These are phyloP conservation scores for Poecilobothrus nobilitatus DNA, from an alignment of 2,888 invertebrate species.

Conservation along the genomic window DNA sequence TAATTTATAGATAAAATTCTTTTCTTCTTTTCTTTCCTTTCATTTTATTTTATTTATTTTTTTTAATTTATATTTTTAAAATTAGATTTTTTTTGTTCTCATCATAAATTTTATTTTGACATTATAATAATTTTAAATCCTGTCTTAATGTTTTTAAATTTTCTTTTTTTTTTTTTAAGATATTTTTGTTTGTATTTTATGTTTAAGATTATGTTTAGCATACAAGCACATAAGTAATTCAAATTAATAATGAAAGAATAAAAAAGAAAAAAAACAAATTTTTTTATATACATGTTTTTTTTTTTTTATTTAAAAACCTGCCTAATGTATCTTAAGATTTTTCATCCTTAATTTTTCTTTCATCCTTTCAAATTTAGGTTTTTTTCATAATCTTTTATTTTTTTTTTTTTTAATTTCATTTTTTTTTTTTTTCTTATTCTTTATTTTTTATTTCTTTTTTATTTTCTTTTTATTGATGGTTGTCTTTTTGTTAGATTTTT, in stretches of 20 bases:
- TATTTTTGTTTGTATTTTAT: not conserved
- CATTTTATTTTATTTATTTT: not conserved
- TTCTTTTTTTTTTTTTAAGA: no score
- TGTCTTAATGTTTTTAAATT: not conserved
- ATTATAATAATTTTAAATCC: not conserved
- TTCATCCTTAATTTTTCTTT: conserved; percentile 10
- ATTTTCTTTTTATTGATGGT: not conserved
- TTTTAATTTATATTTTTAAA: conserved; percentile 4
- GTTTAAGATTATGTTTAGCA: not conserved
- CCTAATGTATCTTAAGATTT: not conserved
- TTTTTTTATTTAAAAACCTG: not conserved
- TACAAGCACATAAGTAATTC: not conserved
- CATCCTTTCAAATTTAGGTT: not conserved
- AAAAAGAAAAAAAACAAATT: not conserved
- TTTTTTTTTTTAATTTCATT: not conserved
- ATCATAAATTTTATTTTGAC: not conserved
- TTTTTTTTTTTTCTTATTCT: not conserved
- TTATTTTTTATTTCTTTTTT: not conserved
- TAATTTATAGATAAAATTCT: not conserved
- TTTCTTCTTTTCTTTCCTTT: not conserved
- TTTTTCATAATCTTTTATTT: not conserved
- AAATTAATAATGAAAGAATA: no score
- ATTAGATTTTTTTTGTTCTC: not conserved
- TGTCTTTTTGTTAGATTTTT: conserved; percentile 22
- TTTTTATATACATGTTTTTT: not conserved